Evolutionary conservation across 2,113 vertebrate species (phyloP).

Genomic region (Ascaphus truei): DNA sequence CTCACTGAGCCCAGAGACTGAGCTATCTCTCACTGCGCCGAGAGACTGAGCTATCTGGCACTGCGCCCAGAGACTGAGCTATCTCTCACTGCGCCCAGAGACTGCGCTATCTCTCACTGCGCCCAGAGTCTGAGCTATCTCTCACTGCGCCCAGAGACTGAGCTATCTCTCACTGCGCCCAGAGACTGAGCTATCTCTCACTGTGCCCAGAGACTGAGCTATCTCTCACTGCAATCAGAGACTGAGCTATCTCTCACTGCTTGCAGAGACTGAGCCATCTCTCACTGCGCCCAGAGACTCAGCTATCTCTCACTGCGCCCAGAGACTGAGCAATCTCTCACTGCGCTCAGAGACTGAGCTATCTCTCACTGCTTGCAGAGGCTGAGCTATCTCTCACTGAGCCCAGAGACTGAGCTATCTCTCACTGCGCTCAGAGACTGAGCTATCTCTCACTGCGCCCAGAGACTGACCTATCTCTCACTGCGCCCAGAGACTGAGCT

Average conservation of each 20-base stretch:
- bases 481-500: too few relatives aligned
- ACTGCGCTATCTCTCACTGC: not conserved
- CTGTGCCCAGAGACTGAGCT: too few relatives aligned
- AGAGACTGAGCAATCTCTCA: not conserved
- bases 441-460: not conserved
- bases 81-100: too few relatives aligned
- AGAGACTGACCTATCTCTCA: not conserved
- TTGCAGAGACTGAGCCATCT: not conserved
- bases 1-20: too few relatives aligned
- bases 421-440: not conserved
- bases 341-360: too few relatives aligned
- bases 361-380: too few relatives aligned
- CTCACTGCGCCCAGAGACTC: not conserved
- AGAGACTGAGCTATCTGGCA: not conserved
- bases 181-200: not conserved
- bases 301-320: not conserved
- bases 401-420: not conserved
- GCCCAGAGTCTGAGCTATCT: not conserved
- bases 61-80: too few relatives aligned
- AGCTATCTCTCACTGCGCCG: not conserved
- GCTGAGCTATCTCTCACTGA: not conserved
- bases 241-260: not conserved
- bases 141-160: not conserved
- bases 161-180: not conserved
- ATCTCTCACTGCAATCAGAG: too few relatives aligned